phyloP scores from a whole-genome alignment of 1,140 invertebrate species.

The Anastrepha ludens region DNA sequence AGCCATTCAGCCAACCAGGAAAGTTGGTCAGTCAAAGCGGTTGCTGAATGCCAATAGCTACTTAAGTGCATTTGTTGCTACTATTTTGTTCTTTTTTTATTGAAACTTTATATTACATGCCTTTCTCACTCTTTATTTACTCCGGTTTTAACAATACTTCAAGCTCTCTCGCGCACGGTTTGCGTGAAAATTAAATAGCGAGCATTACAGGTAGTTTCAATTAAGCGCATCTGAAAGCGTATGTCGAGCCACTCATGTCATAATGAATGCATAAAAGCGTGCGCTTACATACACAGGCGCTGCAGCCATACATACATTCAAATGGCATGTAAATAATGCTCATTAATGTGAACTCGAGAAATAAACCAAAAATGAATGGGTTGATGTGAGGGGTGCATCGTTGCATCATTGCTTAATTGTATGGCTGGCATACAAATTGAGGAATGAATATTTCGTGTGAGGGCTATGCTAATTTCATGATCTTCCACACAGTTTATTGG shows the following conservation, averaged over 20 bases:
- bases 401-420: no score
- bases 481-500: no score
- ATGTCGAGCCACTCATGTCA: not conserved
- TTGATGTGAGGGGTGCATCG: no score
- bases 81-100: not conserved
- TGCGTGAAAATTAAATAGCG: constrained; percentile 31
- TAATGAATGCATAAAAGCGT: constrained; percentile 10
- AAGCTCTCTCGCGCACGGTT: not conserved
- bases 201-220: constrained; percentile 29
- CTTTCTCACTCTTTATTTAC: not conserved
- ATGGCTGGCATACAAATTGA: no score
- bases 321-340: not conserved
- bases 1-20: not conserved
- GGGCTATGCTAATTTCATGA: no score
- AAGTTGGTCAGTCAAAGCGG: not conserved
- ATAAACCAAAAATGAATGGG: not conserved
- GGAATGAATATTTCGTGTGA: no score
- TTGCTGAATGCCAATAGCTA: not conserved
- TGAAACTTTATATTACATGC: not conserved
- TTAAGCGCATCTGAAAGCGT: not conserved
- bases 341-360: not conserved
- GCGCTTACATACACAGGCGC: not conserved
- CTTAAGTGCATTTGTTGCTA: not conserved
- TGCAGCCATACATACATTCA: not conserved
- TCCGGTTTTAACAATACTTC: not conserved